Percentiles rank a stretch among this genome's conserved stretches.
phyloP scores from a whole-genome alignment of 2,888 invertebrate genomes.

The Meloe dianella region DNA sequence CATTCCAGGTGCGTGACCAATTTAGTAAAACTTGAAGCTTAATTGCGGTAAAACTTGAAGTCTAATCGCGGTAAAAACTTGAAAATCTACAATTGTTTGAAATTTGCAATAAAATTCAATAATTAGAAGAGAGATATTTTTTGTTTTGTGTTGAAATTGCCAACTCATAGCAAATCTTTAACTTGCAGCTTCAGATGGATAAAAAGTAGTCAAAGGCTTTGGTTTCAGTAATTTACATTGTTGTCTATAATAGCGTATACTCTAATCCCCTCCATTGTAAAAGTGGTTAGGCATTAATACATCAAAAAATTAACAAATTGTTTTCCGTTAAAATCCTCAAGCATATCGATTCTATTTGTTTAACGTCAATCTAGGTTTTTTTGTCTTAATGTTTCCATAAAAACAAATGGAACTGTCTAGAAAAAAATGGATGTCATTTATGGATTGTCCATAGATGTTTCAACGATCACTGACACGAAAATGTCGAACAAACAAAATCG shows the following conservation, averaged over 20 bases:
- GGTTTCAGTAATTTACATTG: slow-evolving; percentile 28
- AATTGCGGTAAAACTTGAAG: not conserved
- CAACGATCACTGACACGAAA: too few species aligned
- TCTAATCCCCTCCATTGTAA: slow-evolving; percentile 27
- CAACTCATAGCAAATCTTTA: slow-evolving; percentile 6
- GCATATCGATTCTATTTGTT: too few species aligned
- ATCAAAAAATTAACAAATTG: too few species aligned
- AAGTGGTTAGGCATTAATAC: slow-evolving; percentile 9
- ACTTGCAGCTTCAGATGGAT: slow-evolving; percentile 10
- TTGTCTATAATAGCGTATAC: slow-evolving; percentile 21
- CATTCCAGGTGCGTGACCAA: not conserved
- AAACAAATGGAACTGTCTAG: too few species aligned
- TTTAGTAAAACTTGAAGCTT: not conserved
- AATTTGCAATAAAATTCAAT: not conserved
- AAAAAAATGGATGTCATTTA: too few species aligned
- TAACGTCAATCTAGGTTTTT: too few species aligned
- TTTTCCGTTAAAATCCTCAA: too few species aligned
- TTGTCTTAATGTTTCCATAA: too few species aligned
- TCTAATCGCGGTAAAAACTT: not conserved
- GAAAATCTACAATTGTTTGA: not conserved
- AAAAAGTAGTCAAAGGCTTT: slow-evolving; percentile 18
- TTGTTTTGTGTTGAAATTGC: not conserved
- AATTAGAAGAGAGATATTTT: not conserved
- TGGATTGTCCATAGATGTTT: too few species aligned
- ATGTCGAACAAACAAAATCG: too few species aligned